Conservation (phyloP, 2,113 vertebrate genomes). For the Xyrauchen texanus region DNA sequence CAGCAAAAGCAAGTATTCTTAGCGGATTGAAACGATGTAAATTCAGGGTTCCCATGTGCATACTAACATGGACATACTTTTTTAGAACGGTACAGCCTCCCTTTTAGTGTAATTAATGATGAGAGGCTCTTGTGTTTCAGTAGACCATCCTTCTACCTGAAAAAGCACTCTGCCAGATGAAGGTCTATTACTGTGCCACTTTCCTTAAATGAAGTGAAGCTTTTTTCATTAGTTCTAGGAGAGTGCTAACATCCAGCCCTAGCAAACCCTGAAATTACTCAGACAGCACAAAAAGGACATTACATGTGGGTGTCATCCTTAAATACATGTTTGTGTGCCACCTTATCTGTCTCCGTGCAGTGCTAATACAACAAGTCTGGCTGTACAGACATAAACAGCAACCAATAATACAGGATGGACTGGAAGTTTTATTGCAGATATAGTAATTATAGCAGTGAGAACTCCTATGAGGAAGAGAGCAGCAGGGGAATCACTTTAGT, state of each 20-base stretch:
- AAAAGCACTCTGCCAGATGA: slow-evolving; percentile 74
- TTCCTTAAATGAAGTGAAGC: slow-evolving; percentile 67
- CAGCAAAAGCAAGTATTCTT: slow-evolving; percentile 30
- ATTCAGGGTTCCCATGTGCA: slow-evolving; percentile 48
- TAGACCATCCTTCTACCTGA: slow-evolving; percentile 60
- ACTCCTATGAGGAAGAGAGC: background rate
- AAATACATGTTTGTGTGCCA: slow-evolving; percentile 4
- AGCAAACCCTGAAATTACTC: slow-evolving; percentile 39
- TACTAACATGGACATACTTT: slow-evolving; percentile 52
- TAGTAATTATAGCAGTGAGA: slow-evolving; percentile 11
- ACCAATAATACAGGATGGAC: slow-evolving; percentile 16
- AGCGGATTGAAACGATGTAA: slow-evolving; percentile 53
- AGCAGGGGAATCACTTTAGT: too few relatives aligned
- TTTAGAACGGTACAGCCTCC: slow-evolving; percentile 40
- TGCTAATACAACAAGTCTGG: slow-evolving; percentile 4
- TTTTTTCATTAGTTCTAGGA: slow-evolving; percentile 55
- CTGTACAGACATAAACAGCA: background rate
- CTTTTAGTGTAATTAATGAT: slow-evolving; percentile 71
- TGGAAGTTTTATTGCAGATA: slow-evolving; percentile 20
- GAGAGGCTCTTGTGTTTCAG: slow-evolving; percentile 55
- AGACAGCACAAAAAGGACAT: slow-evolving; percentile 1
- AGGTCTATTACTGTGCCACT: slow-evolving; percentile 62
- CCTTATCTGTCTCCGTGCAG: background rate
- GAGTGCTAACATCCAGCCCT: slow-evolving; percentile 29
- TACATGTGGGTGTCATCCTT: slow-evolving; percentile 30